Conservation (phyloP, 1,140 invertebrate species). For the Ectropis grisescens region DNA sequence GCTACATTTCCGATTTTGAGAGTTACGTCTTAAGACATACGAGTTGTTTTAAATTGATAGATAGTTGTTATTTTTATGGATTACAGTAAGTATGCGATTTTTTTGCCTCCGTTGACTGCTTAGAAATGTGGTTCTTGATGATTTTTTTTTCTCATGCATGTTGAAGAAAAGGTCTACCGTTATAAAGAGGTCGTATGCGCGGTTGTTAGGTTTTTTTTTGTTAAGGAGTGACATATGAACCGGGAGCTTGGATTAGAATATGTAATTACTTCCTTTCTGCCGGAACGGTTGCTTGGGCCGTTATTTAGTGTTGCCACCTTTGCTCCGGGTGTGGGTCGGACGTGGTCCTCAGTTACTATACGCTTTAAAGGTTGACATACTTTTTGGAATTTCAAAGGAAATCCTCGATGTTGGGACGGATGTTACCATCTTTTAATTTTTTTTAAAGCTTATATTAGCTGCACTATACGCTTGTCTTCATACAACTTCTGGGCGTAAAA, state of each 20-base stretch:
- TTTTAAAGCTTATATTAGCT: no score
- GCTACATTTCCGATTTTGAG: conserved; percentile 11
- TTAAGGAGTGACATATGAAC: conserved; percentile 57
- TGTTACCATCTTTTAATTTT: no score
- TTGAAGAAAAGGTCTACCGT: conserved; percentile 44
- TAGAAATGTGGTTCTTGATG: conserved; percentile 46
- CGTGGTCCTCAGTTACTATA: no score
- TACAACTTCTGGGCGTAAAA: no score
- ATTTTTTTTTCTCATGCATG: conserved; percentile 61
- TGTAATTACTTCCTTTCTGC: conserved; percentile 68
- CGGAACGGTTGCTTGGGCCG: conserved; percentile 45
- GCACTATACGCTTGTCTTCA: no score
- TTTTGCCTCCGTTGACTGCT: conserved; percentile 32
- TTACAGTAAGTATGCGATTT: conserved; percentile 58
- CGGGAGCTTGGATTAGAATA: conserved; percentile 60
- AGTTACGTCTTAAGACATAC: conserved; percentile 14
- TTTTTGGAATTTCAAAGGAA: no score
- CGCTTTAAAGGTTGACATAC: no score
- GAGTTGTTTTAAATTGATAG: conserved; percentile 18
- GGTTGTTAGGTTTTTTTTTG: conserved; percentile 53
- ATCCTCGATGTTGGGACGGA: no score
- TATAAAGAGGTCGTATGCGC: conserved; percentile 39
- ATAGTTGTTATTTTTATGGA: conserved; percentile 26
- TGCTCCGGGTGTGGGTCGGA: conserved; percentile 5
- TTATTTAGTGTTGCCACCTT: conserved; percentile 24